Base-by-base conservation (phyloP, 2,888 invertebrate genomes). In the Conistra vaccinii region DNA sequence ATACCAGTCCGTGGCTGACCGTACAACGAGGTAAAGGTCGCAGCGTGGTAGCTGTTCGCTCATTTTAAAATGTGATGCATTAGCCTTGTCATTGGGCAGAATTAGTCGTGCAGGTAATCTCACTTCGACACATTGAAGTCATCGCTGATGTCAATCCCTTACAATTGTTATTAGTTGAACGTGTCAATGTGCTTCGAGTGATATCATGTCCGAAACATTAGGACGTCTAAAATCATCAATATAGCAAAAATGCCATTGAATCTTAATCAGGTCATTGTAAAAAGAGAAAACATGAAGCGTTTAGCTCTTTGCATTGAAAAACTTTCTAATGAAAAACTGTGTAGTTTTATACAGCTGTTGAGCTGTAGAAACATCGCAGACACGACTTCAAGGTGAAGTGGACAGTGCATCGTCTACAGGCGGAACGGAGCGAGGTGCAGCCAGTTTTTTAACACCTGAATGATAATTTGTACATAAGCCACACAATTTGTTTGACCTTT, bases 321-420 rank as follows among this genome's bases (percentile, higher is more conserved):
- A 81, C 87, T 87, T 86, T 87, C 85, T 79, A 86, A 74, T 81
- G 42, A 75, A 78, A 81, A 89, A 61, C 60, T 61, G 55, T 78
- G 29, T 26, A 61, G 57, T 69, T 62, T 23, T 39, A 65, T 14
- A 39, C 63, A 68, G 63, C 42, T 45, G 58, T 48, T 23, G 20
- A 57, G 42, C 48, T 51, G 65, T 51, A 69, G 60, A 65, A 74
- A 55, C 53, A 66, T 75, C 20, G n/a, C 35, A 26, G 81, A 82
- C 76, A 73, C 55, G 57, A 39, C 12, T 69, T 61, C 73, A 85
- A 81, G 70, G 85, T 76, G n/a, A 69, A 51, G 71, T 71, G 39
- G 29, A 55, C 39, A 42, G 29, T 72, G 39, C 62, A 62, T 51
- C 42, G 29, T 57, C 20, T 53, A 20, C 45, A 42, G 58, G 57